Conservation (phyloP, 2,797 vertebrate species). For the Neosilurus mollespiculum region DNA sequence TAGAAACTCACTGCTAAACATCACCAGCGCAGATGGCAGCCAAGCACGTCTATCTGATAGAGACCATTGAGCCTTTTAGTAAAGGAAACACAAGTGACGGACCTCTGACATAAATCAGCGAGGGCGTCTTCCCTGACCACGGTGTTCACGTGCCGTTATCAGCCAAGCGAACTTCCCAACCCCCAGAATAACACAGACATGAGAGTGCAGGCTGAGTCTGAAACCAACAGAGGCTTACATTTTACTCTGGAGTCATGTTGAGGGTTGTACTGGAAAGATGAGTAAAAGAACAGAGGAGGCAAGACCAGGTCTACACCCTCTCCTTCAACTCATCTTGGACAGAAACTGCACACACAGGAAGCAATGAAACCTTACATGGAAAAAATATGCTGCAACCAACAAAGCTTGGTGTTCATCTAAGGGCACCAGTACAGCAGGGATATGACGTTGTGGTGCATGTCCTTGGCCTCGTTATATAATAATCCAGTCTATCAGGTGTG, state of each 20-base stretch:
- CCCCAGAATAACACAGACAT: conserved; percentile 29
- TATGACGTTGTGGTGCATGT: not conserved
- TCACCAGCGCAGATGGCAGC: not conserved
- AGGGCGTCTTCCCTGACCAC: conserved; percentile 9
- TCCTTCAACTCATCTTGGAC: conserved; percentile 8
- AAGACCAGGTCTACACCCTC: conserved; percentile 14
- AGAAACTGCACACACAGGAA: conserved; percentile 15
- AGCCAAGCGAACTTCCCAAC: not conserved
- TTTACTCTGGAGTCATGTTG: conserved; percentile 36
- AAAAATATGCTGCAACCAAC: conserved; percentile 32
- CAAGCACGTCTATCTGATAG: not conserved
- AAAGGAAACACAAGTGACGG: conserved; percentile 12
- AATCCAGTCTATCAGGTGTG: not conserved
- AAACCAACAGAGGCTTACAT: conserved; percentile 26
- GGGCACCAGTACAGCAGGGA: not conserved
- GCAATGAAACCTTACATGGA: conserved; percentile 40
- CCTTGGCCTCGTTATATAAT: conserved; percentile 7
- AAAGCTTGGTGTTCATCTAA: not conserved
- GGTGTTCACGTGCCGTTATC: conserved; percentile 16
- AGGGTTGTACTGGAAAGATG: conserved; percentile 28
- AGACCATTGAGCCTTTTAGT: not conserved
- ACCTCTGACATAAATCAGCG: not conserved
- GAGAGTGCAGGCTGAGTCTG: conserved; percentile 26
- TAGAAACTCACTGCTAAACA: not conserved
- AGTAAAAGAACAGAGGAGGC: not conserved